Evolutionary conservation across 1,140 invertebrate species (phyloP).

Genomic region (Drosophila fuyamai): DNA sequence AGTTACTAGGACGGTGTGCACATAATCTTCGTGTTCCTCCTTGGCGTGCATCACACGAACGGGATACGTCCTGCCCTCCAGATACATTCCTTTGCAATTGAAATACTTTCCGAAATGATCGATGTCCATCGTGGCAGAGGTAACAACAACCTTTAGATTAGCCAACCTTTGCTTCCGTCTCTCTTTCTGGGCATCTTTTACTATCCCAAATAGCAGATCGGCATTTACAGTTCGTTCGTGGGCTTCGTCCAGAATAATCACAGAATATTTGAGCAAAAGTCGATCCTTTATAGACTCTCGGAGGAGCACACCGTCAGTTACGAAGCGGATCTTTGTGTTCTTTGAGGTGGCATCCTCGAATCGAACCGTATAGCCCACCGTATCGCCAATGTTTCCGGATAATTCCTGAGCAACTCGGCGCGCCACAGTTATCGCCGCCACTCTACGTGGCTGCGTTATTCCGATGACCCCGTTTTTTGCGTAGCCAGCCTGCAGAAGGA

Average conservation of each 20-base stretch:
- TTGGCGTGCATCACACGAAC: slow-evolving; percentile 92
- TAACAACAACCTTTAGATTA: slow-evolving; percentile 92
- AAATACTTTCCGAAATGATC: slow-evolving; percentile 97
- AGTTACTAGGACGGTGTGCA: slow-evolving; percentile 92
- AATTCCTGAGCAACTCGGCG: slow-evolving; percentile 94
- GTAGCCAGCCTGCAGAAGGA: slow-evolving; percentile 87
- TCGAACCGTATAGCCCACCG: slow-evolving; percentile 91
- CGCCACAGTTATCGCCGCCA: slow-evolving; percentile 96
- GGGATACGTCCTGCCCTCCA: slow-evolving; percentile 95
- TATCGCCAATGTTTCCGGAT: slow-evolving; percentile 87
- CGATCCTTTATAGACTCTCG: slow-evolving; percentile 92
- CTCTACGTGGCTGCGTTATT: slow-evolving; percentile 95
- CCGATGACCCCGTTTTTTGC: slow-evolving; percentile 88
- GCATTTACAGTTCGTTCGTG: slow-evolving; percentile 98
- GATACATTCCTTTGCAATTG: slow-evolving; percentile 93
- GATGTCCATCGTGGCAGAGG: slow-evolving; percentile 98
- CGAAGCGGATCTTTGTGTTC: slow-evolving; percentile 92
- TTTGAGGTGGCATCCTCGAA: slow-evolving; percentile 93
- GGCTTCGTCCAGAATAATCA: slow-evolving; percentile 98
- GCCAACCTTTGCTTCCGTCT: slow-evolving; percentile 87
- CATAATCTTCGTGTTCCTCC: slow-evolving; percentile 93
- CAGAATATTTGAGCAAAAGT: slow-evolving; percentile 89
- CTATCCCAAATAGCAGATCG: slow-evolving; percentile 95
- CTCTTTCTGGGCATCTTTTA: slow-evolving; percentile 91
- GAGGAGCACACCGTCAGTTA: slow-evolving; percentile 96